Evolutionary conservation across 2,888 invertebrate genomes (phyloP).

Genomic region (Drosophila stalkeri): DNA sequence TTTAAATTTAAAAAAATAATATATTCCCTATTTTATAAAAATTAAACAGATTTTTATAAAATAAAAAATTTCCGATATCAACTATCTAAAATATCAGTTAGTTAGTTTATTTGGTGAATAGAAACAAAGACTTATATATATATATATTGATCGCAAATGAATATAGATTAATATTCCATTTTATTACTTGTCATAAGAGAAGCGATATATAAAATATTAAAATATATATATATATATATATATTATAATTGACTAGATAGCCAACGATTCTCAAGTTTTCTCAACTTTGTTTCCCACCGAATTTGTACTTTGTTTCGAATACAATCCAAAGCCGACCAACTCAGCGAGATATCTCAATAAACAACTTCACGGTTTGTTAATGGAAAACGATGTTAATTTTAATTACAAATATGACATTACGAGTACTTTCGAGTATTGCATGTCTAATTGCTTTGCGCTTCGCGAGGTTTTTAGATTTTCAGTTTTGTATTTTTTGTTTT

Average conservation of each 20-base stretch:
- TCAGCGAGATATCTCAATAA: conserved; percentile 15
- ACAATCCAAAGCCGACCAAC: neutral
- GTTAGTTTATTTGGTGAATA: too few relatives aligned
- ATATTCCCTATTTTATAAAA: too few relatives aligned
- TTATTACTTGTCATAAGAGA: too few relatives aligned
- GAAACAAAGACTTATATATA: too few relatives aligned
- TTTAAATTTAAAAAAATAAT: too few relatives aligned
- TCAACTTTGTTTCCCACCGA: neutral
- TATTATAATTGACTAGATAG: neutral
- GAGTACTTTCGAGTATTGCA: conserved; percentile 81
- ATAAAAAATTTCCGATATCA: too few relatives aligned
- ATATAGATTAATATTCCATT: too few relatives aligned
- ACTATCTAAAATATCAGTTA: too few relatives aligned
- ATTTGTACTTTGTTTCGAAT: neutral
- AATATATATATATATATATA: too few relatives aligned
- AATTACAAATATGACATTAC: conserved; percentile 77
- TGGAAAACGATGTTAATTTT: conserved; percentile 50
- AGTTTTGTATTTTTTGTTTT: conserved; percentile 9
- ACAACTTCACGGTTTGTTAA: conserved; percentile 27
- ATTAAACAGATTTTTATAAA: too few relatives aligned
- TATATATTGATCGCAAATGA: too few relatives aligned
- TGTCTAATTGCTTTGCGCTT: conserved; percentile 80
- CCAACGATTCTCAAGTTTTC: neutral
- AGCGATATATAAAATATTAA: too few relatives aligned
- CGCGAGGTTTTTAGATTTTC: conserved; percentile 43